phyloP scores from a whole-genome alignment of 2,888 invertebrate genomes.

The Rhopalosiphum nymphaeae region DNA sequence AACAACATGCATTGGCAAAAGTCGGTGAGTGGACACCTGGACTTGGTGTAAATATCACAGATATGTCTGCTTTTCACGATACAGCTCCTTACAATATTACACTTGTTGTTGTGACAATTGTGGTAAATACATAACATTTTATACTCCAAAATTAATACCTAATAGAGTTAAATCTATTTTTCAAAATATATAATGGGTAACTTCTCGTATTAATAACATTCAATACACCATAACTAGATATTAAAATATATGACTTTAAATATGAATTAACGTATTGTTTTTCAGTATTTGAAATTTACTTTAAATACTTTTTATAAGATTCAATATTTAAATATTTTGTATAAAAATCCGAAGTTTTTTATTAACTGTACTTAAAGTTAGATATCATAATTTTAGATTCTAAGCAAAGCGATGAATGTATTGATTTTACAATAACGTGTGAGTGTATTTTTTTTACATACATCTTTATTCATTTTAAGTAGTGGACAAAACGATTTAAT shows the following conservation, averaged over 20 bases:
- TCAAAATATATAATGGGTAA: background rate
- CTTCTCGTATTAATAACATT: background rate
- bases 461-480: too few species aligned
- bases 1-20: constrained; percentile 80
- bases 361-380: background rate
- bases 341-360: background rate
- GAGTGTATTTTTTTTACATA: too few species aligned
- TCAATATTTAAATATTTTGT: background rate
- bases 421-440: too few species aligned
- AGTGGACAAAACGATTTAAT: too few species aligned
- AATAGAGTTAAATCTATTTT: background rate
- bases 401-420: too few species aligned
- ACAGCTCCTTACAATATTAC: constrained; percentile 81
- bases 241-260: background rate
- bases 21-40: constrained; percentile 83
- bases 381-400: background rate
- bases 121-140: constrained; percentile 73
- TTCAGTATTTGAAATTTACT: background rate
- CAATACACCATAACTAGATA: background rate
- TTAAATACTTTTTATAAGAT: background rate
- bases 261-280: background rate
- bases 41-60: constrained; percentile 79
- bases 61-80: constrained; percentile 80
- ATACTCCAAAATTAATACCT: background rate
- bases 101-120: constrained; percentile 81